Base-by-base conservation (phyloP, 2,888 invertebrate species). In the Noctua janthina region DNA sequence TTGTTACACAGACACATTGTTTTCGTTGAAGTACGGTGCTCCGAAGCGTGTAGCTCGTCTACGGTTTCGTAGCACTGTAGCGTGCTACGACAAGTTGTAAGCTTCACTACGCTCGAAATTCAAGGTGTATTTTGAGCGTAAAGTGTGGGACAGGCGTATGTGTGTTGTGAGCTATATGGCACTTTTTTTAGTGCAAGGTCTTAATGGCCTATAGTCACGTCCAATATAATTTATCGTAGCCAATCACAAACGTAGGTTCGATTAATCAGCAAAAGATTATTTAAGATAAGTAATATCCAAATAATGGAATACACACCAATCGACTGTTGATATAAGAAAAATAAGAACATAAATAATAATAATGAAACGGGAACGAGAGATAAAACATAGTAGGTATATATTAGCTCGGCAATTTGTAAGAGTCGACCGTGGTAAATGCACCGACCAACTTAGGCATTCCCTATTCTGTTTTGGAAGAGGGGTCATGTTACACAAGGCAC, bases 371-470 rank as follows among this genome's bases (percentile, higher is more conserved):
- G 69, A 84, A 85, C 64, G 77, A 80, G 79, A 69, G 62, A 87
- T 73, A 76, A 75, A 84, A 64, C 72, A 49, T 70, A 74, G 66
- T 77, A 87, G 68, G 64, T 87, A 83, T 69, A 87, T 85, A 84
- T 80, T 83, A 84, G 84, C 66, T 85, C 46, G 35, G 69, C 84
- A 86, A 87, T 86, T 87, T 86, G 85, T 85, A 76, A 35, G 87
- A 87, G 87, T 86, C 84, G 78, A 84, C 87, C 35, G 81, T 76
- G 64, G 72, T 87, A 84, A 86, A n/a, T n/a, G n/a, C n/a, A n/a
- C n/a, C n/a, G n/a, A n/a, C n/a, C n/a, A n/a, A n/a, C n/a, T n/a
- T n/a, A n/a, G n/a, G 17, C 6, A 51, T 51, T 64, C 13, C n/a
- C 59, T 59, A 6, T 59, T 59, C 1, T 29, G 29, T 29, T 29